Evolutionary conservation across 2,797 vertebrate species (phyloP).

Genomic region (Balearica regulorum): DNA sequence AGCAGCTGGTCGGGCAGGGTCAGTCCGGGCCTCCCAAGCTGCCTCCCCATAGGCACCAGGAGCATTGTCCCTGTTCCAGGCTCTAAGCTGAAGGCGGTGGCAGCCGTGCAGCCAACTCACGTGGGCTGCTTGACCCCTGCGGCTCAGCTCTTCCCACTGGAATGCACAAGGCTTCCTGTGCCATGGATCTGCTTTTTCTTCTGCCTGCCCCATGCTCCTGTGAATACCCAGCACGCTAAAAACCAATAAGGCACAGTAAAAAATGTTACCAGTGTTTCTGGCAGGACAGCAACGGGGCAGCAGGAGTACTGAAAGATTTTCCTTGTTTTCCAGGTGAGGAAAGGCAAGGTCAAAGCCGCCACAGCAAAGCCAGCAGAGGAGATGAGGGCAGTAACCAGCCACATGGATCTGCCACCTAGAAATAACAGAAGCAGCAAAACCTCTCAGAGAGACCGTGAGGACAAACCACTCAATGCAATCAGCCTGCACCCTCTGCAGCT

Average conservation of each 20-base stretch:
- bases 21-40: neutral
- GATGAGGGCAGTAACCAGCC: conserved; percentile 36
- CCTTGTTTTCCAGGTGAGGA: conserved; percentile 63
- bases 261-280: conserved; percentile 70
- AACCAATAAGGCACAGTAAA: neutral
- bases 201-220: neutral
- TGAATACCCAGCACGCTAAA: neutral
- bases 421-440: neutral
- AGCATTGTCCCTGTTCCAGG: neutral
- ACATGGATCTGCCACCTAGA: conserved; percentile 22
- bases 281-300: conserved; percentile 57
- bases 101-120: neutral
- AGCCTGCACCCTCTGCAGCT: neutral
- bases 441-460: neutral
- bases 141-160: neutral
- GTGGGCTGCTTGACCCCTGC: neutral
- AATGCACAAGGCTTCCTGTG: neutral
- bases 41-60: neutral
- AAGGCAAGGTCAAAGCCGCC: conserved; percentile 19
- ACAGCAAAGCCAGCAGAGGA: conserved; percentile 49
- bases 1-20: neutral
- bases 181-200: neutral
- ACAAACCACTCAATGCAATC: neutral
- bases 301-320: conserved; percentile 55
- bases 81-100: neutral